These are phyloP conservation scores for Rotaria magnacalcarata DNA, from an alignment of 2,888 invertebrate species.

Conservation along the genomic window DNA sequence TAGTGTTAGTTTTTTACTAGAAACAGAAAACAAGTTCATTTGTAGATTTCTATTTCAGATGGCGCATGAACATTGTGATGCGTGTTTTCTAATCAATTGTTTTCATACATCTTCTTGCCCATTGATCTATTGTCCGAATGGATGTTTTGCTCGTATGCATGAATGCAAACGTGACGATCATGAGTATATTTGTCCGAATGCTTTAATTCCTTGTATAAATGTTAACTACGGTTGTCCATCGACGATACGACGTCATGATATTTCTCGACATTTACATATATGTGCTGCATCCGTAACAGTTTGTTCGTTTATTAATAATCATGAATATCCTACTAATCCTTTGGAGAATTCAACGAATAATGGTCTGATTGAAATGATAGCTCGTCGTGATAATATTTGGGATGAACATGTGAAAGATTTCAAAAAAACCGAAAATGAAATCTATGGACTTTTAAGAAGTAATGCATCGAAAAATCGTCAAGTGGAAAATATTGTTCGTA, in stretches of 20 bases:
- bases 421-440: not conserved
- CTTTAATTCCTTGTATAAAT: not conserved
- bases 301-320: slow-evolving; percentile 15
- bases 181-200: not conserved
- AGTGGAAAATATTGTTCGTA: not conserved
- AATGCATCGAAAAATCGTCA: not conserved
- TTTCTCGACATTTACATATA: not conserved
- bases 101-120: not conserved
- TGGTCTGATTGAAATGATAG: not conserved
- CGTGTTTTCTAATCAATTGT: not conserved
- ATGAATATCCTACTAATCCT: not conserved
- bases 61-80: slow-evolving; percentile 2
- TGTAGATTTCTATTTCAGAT: not conserved
- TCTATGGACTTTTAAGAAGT: not conserved
- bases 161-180: slow-evolving; percentile 25
- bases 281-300: not conserved
- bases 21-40: too few relatives aligned
- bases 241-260: not conserved
- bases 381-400: slow-evolving; percentile 14
- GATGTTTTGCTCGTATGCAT: slow-evolving; percentile 25
- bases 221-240: not conserved
- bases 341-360: not conserved
- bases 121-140: not conserved
- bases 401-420: not conserved
- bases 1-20: too few relatives aligned